Evolutionary conservation across 2,888 invertebrate genomes (phyloP).

Genomic region (Lithophane socia): DNA sequence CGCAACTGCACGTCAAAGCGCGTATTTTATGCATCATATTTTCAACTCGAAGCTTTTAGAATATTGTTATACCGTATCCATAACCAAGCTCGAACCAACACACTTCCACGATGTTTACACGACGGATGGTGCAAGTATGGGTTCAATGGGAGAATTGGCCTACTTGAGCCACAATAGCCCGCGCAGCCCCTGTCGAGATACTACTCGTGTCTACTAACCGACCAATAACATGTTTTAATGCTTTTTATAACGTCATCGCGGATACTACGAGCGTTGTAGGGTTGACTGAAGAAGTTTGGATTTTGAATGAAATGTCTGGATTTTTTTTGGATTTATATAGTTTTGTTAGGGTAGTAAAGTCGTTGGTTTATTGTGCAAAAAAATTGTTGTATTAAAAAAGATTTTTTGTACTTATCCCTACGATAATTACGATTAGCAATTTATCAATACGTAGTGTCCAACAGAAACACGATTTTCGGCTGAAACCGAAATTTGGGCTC

Average conservation of each 20-base stretch:
- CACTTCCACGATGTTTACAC: constrained; percentile 82
- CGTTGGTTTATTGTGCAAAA: background rate
- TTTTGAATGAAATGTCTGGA: background rate
- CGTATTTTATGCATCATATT: background rate
- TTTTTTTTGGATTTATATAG: constrained; percentile 3
- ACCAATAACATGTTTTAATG: constrained; percentile 75
- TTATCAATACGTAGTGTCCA: background rate
- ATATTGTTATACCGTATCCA: constrained; percentile 74
- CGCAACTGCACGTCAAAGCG: background rate
- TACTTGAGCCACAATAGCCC: constrained; percentile 84
- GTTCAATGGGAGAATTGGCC: constrained; percentile 89
- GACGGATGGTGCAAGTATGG: constrained; percentile 84
- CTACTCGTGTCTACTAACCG: constrained; percentile 73
- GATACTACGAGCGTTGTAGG: constrained; percentile 53
- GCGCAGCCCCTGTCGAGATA: constrained; percentile 77
- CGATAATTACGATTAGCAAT: background rate
- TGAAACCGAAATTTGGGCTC: background rate
- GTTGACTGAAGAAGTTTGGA: constrained; percentile 38
- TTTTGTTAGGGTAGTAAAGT: too few relatives aligned
- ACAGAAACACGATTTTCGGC: background rate
- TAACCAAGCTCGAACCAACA: constrained; percentile 19
- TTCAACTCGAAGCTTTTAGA: background rate
- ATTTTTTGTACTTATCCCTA: background rate
- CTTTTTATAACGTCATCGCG: constrained; percentile 61
- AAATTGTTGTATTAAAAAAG: background rate